A percentile compares a stretch with the other conserved stretches of the same genome.
These are phyloP conservation scores for Trissolcus basalis DNA, from an alignment of 1,140 invertebrate genomes.

Conservation along the genomic window DNA sequence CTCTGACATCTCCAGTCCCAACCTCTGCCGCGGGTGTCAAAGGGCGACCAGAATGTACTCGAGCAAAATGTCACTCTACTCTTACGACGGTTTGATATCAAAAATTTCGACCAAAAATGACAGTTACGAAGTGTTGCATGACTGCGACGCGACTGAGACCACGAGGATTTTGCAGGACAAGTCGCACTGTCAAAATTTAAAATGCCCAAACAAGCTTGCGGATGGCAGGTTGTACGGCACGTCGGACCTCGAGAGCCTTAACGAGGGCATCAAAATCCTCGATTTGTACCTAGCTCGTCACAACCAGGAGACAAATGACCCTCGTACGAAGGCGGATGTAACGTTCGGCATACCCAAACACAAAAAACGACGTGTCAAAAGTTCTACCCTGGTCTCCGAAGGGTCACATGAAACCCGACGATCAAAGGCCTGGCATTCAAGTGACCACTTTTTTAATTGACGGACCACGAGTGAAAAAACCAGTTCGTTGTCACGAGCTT, in stretches of 20 bases:
- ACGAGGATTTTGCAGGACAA: slow-evolving; percentile 51
- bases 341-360: slow-evolving; percentile 63
- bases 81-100: slow-evolving; percentile 61
- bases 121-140: slow-evolving; percentile 63
- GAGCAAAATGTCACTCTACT: slow-evolving; percentile 60
- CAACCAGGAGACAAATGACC: slow-evolving; percentile 10
- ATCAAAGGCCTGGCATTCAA: slow-evolving; percentile 57
- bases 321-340: slow-evolving; percentile 50
- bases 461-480: background rate
- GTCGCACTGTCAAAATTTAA: too few species aligned
- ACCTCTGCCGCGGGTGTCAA: slow-evolving; percentile 41
- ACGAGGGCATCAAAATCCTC: slow-evolving; percentile 65
- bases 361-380: slow-evolving; percentile 27
- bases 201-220: too few species aligned
- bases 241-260: slow-evolving; percentile 65
- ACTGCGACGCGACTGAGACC: slow-evolving; percentile 61
- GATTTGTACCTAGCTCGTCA: slow-evolving; percentile 65
- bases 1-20: slow-evolving; percentile 39
- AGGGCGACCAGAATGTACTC: slow-evolving; percentile 24
- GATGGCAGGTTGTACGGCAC: slow-evolving; percentile 34
- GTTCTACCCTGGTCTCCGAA: slow-evolving; percentile 12
- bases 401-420: slow-evolving; percentile 2
- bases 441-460: slow-evolving; percentile 55
- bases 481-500: too few species aligned
- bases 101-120: slow-evolving; percentile 57